Percentiles rank a stretch among this genome's conserved stretches.
Evolutionary conservation across 2,888 invertebrate species (phyloP).

Genomic region (Spisula subtruncata): DNA sequence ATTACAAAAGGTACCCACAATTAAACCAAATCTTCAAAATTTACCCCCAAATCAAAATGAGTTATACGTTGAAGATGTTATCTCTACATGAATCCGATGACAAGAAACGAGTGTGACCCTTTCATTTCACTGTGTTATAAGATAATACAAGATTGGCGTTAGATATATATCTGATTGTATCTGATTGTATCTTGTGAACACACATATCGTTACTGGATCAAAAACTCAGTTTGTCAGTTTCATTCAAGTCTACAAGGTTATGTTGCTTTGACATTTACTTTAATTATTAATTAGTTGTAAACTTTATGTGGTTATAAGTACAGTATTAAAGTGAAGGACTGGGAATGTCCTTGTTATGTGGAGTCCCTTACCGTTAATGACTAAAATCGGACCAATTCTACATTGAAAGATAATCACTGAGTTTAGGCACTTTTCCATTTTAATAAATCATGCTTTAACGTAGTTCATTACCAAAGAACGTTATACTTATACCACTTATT

Average conservation of each 20-base stretch:
- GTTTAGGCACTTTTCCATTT: no score
- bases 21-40: not conserved
- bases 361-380: not conserved
- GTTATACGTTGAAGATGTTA: not conserved
- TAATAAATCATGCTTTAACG: no score
- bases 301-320: not conserved
- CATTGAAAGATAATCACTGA: no score
- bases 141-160: not conserved
- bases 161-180: not conserved
- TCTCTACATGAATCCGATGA: not conserved
- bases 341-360: not conserved
- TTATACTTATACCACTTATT: no score
- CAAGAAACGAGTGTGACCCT: not conserved
- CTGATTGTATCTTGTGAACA: not conserved
- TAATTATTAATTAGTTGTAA: not conserved
- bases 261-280: not conserved
- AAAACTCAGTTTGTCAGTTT: not conserved
- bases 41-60: not conserved
- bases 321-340: not conserved
- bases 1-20: not conserved
- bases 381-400: no score
- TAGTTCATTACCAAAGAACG: no score
- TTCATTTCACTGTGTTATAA: not conserved
- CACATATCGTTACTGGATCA: conserved; percentile 11
- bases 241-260: not conserved